Percentiles rank a stretch among this genome's conserved stretches.
phyloP scores from a whole-genome alignment of 2,888 invertebrate species.

The Erynnis tages region DNA sequence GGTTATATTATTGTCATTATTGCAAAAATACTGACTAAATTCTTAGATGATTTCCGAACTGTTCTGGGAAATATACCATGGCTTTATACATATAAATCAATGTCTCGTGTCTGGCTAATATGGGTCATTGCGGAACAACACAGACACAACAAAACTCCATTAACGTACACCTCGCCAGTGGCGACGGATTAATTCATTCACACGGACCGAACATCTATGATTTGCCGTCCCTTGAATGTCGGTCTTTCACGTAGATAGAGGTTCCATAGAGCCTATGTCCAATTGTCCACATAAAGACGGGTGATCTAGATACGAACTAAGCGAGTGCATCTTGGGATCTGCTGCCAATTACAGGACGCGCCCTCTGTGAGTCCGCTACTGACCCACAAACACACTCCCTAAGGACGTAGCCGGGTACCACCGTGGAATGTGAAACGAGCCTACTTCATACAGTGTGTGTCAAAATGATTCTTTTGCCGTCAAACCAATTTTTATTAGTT shows the following conservation, averaged over 20 bases:
- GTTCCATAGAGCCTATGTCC: no score
- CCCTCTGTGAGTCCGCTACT: slow-evolving; percentile 8
- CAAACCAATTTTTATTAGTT: background rate
- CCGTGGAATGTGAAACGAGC: background rate
- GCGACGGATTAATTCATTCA: slow-evolving; percentile 32
- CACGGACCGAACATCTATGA: slow-evolving; percentile 19
- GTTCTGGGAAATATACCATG: no score
- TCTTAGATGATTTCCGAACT: no score
- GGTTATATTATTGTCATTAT: no score
- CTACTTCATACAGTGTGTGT: no score
- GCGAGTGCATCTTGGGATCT: slow-evolving; percentile 19
- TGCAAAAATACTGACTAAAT: no score
- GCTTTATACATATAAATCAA: no score
- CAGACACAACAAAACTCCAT: slow-evolving; percentile 31
- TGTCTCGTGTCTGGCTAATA: no score
- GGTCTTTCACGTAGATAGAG: no score
- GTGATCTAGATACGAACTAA: slow-evolving; percentile 19
- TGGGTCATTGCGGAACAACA: background rate
- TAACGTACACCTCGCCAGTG: slow-evolving; percentile 24
- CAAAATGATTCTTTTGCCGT: no score
- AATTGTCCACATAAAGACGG: no score
- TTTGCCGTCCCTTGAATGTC: no score
- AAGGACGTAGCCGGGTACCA: background rate
- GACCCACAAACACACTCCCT: slow-evolving; percentile 7
- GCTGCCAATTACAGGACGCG: slow-evolving; percentile 15